Base-by-base conservation (phyloP, 2,797 vertebrate species). In the Hafferia zeledoni region DNA sequence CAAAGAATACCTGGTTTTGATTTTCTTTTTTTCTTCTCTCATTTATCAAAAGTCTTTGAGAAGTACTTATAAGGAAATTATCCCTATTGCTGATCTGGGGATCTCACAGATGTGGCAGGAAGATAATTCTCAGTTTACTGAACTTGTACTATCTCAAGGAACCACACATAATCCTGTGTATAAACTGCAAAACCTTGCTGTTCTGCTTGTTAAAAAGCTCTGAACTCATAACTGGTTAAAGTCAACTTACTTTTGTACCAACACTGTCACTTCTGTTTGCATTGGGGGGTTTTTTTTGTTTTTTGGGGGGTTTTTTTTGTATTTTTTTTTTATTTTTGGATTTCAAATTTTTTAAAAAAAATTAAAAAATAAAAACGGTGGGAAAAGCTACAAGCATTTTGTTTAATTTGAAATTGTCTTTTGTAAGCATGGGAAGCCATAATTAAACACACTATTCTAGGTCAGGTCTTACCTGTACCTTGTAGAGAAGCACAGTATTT, bases 391-490 rank as follows among this genome's bases (percentile, higher is more conserved):
- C 63, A 72, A 95, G 23, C 30, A 18, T 28, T 89, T 89, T 41
- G 37, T 94, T 50, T 70, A 30, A 27, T 80, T 83, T 70, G 14
- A 77, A 81, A 64, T 87, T 80, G 28, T 64, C 53, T 85, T 94
- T 87, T 14, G 5, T 41, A 67, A 49, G 13, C 1, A 0, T 94
- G 37, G 25, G 60, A 89, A 87, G 41, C 17, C 6, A 13, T 85
- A 85, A 85, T 67, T 70, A 49, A 85, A 63, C n/a, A 53, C 9
- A 12, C 5, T 59, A n/a, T 91, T 87, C 60, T 89, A 28, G 47
- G 44, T 85, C 68, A 94, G 47, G 28, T 72, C 39, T 89, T 94
- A 83, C 80, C 33, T 93, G 63, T 82, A 31, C 41, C 33, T 89
- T 79, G 33, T 25, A 80, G 52, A 60, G 37, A 4, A 3, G 35